Conservation (phyloP, 2,797 vertebrate species). For the Coreius guichenoti region DNA sequence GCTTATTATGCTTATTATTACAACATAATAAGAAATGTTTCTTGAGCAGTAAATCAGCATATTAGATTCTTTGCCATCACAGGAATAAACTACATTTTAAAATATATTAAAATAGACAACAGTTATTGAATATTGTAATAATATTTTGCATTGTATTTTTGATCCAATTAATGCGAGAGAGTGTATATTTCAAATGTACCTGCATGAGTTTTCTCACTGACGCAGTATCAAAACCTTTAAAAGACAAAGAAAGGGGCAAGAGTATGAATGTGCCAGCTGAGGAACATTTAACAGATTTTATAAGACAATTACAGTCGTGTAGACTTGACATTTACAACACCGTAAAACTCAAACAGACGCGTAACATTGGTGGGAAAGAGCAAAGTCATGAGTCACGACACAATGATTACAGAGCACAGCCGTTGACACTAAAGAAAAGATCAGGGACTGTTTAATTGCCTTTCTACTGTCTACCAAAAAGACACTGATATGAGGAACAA, state of each 20-base stretch:
- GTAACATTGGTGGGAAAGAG: not conserved
- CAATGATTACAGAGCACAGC: slow-evolving; percentile 8
- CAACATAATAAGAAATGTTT: not conserved
- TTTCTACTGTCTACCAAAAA: not conserved
- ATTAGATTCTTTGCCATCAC: not conserved
- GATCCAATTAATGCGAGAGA: not conserved
- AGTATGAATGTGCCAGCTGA: not conserved
- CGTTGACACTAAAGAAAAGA: not conserved
- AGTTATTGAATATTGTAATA: not conserved
- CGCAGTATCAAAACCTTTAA: slow-evolving; percentile 87
- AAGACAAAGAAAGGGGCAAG: slow-evolving; percentile 14
- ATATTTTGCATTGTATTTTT: not conserved
- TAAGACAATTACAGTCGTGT: slow-evolving; percentile 11
- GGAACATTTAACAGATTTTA: slow-evolving; percentile 2
- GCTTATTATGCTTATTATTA: too few relatives aligned
- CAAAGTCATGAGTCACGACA: slow-evolving; percentile 9
- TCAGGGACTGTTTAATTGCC: not conserved
- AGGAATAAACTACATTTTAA: too few relatives aligned
- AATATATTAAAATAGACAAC: not conserved
- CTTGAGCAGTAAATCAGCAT: not conserved
- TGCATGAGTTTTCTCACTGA: slow-evolving; percentile 95
- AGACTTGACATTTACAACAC: slow-evolving; percentile 42
- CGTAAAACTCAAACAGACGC: slow-evolving; percentile 37
- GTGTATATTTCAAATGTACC: slow-evolving; percentile 73
- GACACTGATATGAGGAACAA: not conserved